Base-by-base conservation (phyloP, 2,888 invertebrate species). In the Nephrotoma flavescens region DNA sequence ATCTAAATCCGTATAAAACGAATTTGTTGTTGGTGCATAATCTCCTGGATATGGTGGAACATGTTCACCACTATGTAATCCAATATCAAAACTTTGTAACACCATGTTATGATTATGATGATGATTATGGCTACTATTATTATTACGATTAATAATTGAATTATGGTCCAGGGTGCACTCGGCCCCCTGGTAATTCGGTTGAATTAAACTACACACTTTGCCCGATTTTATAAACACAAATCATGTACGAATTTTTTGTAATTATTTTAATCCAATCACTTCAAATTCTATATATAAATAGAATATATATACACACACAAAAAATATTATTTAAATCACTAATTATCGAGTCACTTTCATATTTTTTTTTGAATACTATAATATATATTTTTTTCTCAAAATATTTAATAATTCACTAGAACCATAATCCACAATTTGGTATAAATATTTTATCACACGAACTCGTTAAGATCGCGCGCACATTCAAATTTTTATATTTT, bases 1-100 rank as follows among this genome's bases (percentile, higher is more conserved):
- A 90, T 91, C 91, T 88, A 91, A 90, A 87, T 91, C 91, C 88
- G 91, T 91, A 88, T 91, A 91, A 87, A 90, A 91, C 86, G 90
- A 88, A 86, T 89, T 88, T 83, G 88, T 88, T 86, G 89, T 88
- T 87, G 90, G 88, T 86, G 90, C 89, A 88, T 90, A 91, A 87
- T 91, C 91, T 86, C 90, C 91, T 42, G 89, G 89, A 88, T 90
- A 91, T 52, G 91, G 90, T 88, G 90, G 88, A 87, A 91, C 89
- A 86, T 88, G 88, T 87, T 88, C 88, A 87, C 87, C 87, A 87
- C 87, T 87, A 88, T 87, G 88, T 71, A 88, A 88, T 86, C 87
- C 89, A 88, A 90, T 90, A 41, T 91, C 91, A 88, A 90, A 91
- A 86, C 90, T 90, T 88, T 91, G 91, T 86, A 91, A 89, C 87